Evolutionary conservation across 2,113 vertebrate species (phyloP), one percentile per base, ranked within the genome.

Genomic region (Bostrychus sinensis): DNA sequence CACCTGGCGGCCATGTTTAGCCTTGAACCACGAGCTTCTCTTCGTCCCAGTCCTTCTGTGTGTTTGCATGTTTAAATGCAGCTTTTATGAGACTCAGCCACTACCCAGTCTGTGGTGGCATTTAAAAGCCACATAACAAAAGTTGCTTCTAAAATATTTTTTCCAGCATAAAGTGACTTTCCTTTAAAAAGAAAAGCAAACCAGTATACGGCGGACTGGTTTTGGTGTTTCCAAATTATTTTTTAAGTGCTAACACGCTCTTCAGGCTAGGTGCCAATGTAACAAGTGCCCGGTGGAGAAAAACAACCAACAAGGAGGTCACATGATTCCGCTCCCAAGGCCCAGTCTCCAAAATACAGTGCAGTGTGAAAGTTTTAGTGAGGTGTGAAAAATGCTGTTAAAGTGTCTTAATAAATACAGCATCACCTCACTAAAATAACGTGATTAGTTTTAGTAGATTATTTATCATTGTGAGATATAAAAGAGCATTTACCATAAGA

Each of bases 101-200:
- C 48, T 51, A 28, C 39, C 45, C 66, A 62, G 50, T 66, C 56
- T 54, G 46, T 43, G 28, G 20, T 70, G 41, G 45, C 48, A n/a
- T 76, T 63, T 72, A 38, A 53, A 81, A 79, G 63, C 42, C 41
- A 53, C 74, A 43, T 32, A 61, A 71, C 23, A 67, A 61, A 22
- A 36, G 46, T 34, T 46, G 23, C 20, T 26, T 69, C 78, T 62
- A 68, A 12, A 39, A 66, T 20, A 42, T 48, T 41, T 86, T 86
- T 85, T 85, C 81, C 83, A 77, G 61, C 71, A 75, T 75, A 72
- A 68, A 76, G 55, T 26, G 14, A 70, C 69, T 23, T 82, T 78
- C 53, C 65, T 75, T 77, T 76, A 72, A 77, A 62, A 72, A 70
- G 70, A 38, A 39, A n/a, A n/a, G n/a, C 77, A 67, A 62, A 69